These are phyloP conservation scores for Anarrhichthys ocellatus DNA, from an alignment of 2,113 vertebrate genomes.

Conservation along the genomic window DNA sequence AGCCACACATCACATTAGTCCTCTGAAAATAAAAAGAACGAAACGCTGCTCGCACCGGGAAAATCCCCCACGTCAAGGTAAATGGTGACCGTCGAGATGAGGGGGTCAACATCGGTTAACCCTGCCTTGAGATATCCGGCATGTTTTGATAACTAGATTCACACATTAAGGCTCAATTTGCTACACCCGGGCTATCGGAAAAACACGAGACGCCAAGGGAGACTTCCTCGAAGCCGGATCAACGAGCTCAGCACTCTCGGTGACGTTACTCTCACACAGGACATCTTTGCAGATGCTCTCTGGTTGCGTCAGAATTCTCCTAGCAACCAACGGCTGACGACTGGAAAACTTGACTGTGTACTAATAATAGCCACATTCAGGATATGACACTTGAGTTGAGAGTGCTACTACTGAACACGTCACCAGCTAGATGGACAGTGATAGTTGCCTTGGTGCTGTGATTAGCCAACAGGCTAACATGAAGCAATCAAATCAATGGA, in stretches of 20 bases:
- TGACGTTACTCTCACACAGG: neutral
- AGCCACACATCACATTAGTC: slow-evolving; percentile 54
- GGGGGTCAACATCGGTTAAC: slow-evolving; percentile 8
- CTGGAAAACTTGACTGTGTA: neutral
- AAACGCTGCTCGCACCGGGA: slow-evolving; percentile 38
- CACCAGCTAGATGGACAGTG: neutral
- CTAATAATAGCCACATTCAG: slow-evolving; percentile 39
- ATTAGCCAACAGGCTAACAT: neutral
- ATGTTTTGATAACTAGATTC: slow-evolving; percentile 34
- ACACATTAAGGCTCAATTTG: slow-evolving; percentile 71
- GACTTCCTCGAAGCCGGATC: slow-evolving; percentile 22
- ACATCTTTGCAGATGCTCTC: neutral
- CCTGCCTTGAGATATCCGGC: slow-evolving; percentile 4
- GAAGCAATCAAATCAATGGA: no score
- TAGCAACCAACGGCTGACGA: slow-evolving; percentile 19
- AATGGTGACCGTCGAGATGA: slow-evolving; percentile 23
- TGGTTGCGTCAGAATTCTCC: slow-evolving; percentile 1
- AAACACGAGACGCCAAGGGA: slow-evolving; percentile 35
- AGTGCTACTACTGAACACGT: neutral
- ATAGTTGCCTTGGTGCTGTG: neutral
- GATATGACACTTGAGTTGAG: neutral
- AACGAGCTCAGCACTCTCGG: slow-evolving; percentile 21
- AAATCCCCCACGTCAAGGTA: slow-evolving; percentile 33
- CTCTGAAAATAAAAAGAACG: slow-evolving; percentile 64
- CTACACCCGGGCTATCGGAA: slow-evolving; percentile 57